Base-by-base conservation (phyloP, 1,140 invertebrate species). In the Adelges cooleyi region DNA sequence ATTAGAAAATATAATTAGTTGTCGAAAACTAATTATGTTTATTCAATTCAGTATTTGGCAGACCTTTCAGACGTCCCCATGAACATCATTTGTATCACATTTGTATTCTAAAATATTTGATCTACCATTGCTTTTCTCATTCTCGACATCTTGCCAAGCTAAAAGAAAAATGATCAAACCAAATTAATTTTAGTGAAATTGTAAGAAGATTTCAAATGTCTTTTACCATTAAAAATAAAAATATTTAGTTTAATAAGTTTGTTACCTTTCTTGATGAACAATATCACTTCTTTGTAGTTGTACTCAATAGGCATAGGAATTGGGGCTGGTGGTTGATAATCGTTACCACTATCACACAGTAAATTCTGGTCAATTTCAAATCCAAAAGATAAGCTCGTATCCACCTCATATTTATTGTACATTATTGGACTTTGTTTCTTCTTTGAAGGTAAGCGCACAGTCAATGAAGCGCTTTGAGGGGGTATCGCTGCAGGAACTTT, bases 71-170 rank as follows among this genome's bases (percentile, higher is more conserved):
- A 46, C 44, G 6, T 62, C 56, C 5, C 56, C 42, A 20, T 20
- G 17, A 29, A 62, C 56, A 62, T 42, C 25, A 33, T 42, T 48
- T 25, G 27, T 62, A 48, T 62, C 56, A 15, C 56, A n/a, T 62
- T 44, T 62, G 42, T 62, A 62, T 33, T 62, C 56, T 25, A 62
- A 48, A 18, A 62, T 62, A 13, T 62, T 62, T 13, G 56, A 62
- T 62, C 42, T 62, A 33, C 56, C 56, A 62, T 62, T 62, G 27
- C 27, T 62, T 62, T 62, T 62, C 8, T 62, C 56, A 15, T 62
- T 62, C 46, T 62, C 56, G 15, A 62, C 56, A 48, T 62, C 56
- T 62, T 62, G 56, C 56, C 56, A 62, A 33, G 56, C 56, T 62
- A 46, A 62, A 33, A 33, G 5, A 33, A 6, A 33, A 33, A 33